These are phyloP conservation scores for Drosophila lacicola DNA, from an alignment of 2,888 invertebrate species.

Conservation along the genomic window DNA sequence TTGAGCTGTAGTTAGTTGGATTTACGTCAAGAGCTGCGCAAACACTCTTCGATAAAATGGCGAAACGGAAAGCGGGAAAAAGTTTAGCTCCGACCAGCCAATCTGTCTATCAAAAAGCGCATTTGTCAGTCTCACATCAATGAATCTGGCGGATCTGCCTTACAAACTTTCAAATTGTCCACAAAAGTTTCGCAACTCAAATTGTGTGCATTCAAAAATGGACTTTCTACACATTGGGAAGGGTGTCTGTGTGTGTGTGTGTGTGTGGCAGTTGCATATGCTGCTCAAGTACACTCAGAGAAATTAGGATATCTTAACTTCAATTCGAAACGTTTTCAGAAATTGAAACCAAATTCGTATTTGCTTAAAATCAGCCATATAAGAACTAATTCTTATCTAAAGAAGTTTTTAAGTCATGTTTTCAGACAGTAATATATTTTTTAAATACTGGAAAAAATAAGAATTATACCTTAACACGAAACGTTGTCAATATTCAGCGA, in stretches of 20 bases:
- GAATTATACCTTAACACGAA: no score
- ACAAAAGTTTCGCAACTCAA: conserved; percentile 27
- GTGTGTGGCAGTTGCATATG: conserved; percentile 8
- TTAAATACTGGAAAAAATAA: no score
- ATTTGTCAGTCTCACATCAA: conserved; percentile 2
- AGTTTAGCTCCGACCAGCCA: conserved; percentile 13
- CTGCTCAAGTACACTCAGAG: conserved; percentile 7
- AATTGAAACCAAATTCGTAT: no score
- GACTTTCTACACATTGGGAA: neutral
- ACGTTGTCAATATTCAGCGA: no score
- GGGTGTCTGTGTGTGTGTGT: neutral
- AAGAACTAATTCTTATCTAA: no score
- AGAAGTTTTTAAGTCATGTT: no score
- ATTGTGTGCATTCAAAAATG: conserved; percentile 7
- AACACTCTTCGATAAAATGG: conserved; percentile 37
- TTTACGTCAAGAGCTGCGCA: conserved; percentile 44
- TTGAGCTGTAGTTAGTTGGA: conserved; percentile 9
- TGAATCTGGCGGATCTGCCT: conserved; percentile 8
- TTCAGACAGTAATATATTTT: no score
- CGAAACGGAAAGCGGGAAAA: neutral
- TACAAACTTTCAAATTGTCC: conserved; percentile 16
- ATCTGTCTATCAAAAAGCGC: conserved; percentile 5
- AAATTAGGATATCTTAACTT: neutral
- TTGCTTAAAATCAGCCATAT: no score
- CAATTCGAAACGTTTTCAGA: no score